Evolutionary conservation across 1,140 invertebrate species (phyloP), one percentile per base, ranked within the genome.

Genomic region (Eubasilissa regina): DNA sequence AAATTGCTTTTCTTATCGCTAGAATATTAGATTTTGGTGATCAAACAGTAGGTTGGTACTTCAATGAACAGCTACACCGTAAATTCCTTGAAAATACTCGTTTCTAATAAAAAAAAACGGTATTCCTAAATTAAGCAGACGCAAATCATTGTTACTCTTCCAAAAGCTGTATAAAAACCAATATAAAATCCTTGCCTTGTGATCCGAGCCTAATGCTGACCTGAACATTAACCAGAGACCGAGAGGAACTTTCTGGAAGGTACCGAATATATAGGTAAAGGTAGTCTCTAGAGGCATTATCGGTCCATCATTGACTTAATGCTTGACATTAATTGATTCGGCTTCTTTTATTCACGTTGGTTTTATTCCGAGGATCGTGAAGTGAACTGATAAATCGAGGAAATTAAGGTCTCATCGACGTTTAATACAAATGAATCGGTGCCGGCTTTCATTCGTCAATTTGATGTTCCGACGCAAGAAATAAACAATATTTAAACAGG

Each of bases 241-340:
- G 13, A 10, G 17, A 21, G 19, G 19, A 68, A 15, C 19, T 68
- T 68, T 0, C 35, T n/a, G 44, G 64, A 47, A 68, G 43, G 64
- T 68, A 68, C 15, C 15, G 64, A 68, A 68, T 68, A n/a, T 68
- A 48, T 48, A 44, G 48, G 64, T 4, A 17, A 15, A 48, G n/a
- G 64, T 0, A 45, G 64, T n/a, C 44, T 68, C 64, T 10, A 44
- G 44, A 68, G 64, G 64, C 64, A 68, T 68, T 68, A 68, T 47
- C 64, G 64, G 64, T 68, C 64, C 44, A 68, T 68, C 64, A 68
- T 48, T 68, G 64, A 68, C 64, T 68, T 68, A 68, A 68, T 68
- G 64, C 21, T 44, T 21, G 64, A 68, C 64, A 15, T 68, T 68
- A 68, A 68, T 68, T 68, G 64, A 68, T 68, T 68, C 44, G n/a